Base-by-base conservation (phyloP, 1,140 invertebrate genomes). In the Drosophila sulfurigaster region DNA sequence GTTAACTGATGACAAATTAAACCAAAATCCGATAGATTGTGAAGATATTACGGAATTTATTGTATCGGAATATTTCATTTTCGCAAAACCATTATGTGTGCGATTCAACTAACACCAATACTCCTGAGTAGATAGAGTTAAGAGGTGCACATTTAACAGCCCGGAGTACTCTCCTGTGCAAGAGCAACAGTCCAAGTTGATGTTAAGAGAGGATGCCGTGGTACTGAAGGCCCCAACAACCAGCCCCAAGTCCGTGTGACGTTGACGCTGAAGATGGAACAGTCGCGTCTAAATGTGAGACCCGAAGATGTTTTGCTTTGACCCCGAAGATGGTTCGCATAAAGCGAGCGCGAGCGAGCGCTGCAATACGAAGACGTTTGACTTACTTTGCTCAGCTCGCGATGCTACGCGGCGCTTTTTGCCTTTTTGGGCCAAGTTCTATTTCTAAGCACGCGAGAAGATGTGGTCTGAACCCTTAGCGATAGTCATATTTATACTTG, bases 401-500 rank as follows among this genome's bases (percentile, higher is more conserved):
- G 64, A 56, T 11, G 63, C 62, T 35, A 13, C 15, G 20, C 62
- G 54, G 13, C 35, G 35, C 70, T 54, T 32, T 2, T 52, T 38
- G 25, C 63, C 56, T 41, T 70, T 76, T 85, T 81, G 75, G 78
- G 69, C 65, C 86, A 88, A 88, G 81, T 88, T 88, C 85, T 88
- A 88, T 88, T 88, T 85, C 85, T 88, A 89, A 88, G 64, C 63
- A 67, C 68, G 60, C 80, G 67, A 73, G 80, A 78, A 79, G 75
- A 57, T 79, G 81, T 74, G 65, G 74, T 32, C 66, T 81, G 80
- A 87, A 83, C 83, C 75, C 71, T 73, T 69, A 77, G 78, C 75
- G 81, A 91, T 72, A 82, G 71, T 83, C 83, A 91, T 91, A 91
- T 91, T 91, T 91, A 91, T 91, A 88, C 83, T 88, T 91, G 79